Evolutionary conservation across 1,140 invertebrate genomes (phyloP).

Genomic region (Mercenaria mercenaria): DNA sequence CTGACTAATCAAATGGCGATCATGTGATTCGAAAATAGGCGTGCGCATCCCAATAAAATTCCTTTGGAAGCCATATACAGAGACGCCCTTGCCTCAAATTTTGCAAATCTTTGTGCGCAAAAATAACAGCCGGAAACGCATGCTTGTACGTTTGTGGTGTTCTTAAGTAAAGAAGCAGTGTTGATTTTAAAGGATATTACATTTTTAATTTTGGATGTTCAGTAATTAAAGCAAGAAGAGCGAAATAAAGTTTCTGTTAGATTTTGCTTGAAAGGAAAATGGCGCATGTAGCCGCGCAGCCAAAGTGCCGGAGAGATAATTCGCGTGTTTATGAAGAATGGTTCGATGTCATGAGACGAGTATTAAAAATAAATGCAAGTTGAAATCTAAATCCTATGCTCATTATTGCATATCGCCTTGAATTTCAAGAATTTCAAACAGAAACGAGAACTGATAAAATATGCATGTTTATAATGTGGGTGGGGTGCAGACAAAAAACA

Average conservation of each 20-base stretch:
- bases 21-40: not conserved
- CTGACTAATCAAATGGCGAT: not conserved
- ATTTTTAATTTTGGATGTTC: constrained; percentile 35
- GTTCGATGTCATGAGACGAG: too few relatives aligned
- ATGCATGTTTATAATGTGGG: too few relatives aligned
- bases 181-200: constrained; percentile 47
- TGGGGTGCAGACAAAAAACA: too few relatives aligned
- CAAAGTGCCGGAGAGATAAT: not conserved
- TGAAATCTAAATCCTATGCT: too few relatives aligned
- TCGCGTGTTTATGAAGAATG: too few relatives aligned
- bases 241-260: not conserved
- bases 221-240: not conserved
- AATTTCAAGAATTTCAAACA: too few relatives aligned
- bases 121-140: not conserved
- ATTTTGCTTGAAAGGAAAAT: constrained; percentile 18
- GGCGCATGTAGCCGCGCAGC: constrained; percentile 36
- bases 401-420: too few relatives aligned
- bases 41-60: not conserved
- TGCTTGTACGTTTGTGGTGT: constrained; percentile 4
- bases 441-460: too few relatives aligned
- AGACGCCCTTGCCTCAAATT: not conserved
- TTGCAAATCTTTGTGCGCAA: not conserved
- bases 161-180: not conserved
- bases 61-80: constrained; percentile 12
- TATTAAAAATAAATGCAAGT: too few relatives aligned